Conservation (phyloP, 2,113 vertebrate species). For the Myotis brandtii region DNA sequence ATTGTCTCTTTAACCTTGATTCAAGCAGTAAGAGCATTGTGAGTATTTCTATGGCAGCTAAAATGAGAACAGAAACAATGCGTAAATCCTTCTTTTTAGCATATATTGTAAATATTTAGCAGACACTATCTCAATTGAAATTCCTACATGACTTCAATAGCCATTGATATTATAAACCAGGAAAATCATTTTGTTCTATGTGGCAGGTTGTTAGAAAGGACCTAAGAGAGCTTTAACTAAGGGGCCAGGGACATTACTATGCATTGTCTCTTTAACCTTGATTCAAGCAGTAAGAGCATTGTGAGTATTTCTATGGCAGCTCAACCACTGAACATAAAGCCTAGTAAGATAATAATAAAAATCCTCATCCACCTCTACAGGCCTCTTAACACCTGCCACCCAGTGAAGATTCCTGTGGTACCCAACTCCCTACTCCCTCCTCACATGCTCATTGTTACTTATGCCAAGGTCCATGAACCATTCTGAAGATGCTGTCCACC, state of each 20-base stretch:
- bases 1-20: slow-evolving; percentile 84
- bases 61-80: too few relatives aligned
- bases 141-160: slow-evolving; percentile 72
- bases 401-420: slow-evolving; percentile 66
- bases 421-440: slow-evolving; percentile 60
- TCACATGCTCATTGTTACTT: slow-evolving; percentile 63
- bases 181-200: slow-evolving; percentile 71
- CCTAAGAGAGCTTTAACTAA: slow-evolving; percentile 72
- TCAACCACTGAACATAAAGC: slow-evolving; percentile 74
- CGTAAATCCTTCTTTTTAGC: slow-evolving; percentile 52
- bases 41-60: slow-evolving; percentile 78
- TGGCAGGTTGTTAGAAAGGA: slow-evolving; percentile 70
- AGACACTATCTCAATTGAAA: slow-evolving; percentile 60
- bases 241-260: slow-evolving; percentile 82
- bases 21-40: slow-evolving; percentile 80
- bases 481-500: slow-evolving; percentile 73
- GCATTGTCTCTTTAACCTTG: slow-evolving; percentile 83
- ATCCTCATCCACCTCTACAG: slow-evolving; percentile 71
- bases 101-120: slow-evolving; percentile 64
- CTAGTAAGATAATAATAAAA: slow-evolving; percentile 74
- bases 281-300: slow-evolving; percentile 80
- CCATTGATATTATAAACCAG: slow-evolving; percentile 70
- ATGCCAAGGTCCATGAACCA: slow-evolving; percentile 74
- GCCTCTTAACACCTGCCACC: slow-evolving; percentile 82
- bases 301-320: slow-evolving; percentile 79